Percentiles rank a stretch among this genome's conserved stretches.
These are phyloP conservation scores for Aegithalos caudatus DNA, from an alignment of 2,113 vertebrate genomes.

Conservation along the genomic window DNA sequence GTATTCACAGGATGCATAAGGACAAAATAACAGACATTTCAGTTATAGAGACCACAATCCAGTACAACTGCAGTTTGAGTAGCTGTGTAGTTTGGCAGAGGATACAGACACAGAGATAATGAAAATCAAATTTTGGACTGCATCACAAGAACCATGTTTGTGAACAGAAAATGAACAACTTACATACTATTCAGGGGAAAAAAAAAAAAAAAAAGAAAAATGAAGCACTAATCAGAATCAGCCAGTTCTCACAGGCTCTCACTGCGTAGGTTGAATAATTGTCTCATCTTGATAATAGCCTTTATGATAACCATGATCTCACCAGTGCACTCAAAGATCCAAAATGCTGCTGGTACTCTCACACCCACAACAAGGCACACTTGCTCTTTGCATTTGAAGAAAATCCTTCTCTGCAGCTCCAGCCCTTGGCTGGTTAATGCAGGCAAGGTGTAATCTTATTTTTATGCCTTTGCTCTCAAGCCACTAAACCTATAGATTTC, in stretches of 20 bases:
- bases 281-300: background rate
- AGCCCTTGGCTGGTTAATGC: background rate
- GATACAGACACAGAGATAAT: background rate
- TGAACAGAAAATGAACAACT: background rate
- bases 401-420: background rate
- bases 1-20: background rate
- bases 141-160: background rate
- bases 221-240: background rate
- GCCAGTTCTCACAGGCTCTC: background rate
- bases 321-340: background rate
- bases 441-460: background rate
- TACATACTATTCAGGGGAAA: background rate
- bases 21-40: rapidly evolving
- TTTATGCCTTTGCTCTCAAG: background rate
- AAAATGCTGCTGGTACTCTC: background rate
- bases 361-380: background rate
- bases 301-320: conserved; percentile 13
- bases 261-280: background rate
- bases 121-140: background rate
- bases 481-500: background rate
- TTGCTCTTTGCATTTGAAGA: background rate
- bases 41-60: background rate
- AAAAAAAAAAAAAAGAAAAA: background rate
- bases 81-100: background rate
- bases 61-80: background rate